These are phyloP conservation scores for Habroteleia sp. DNA, from an alignment of 2,888 invertebrate genomes.

Conservation along the genomic window DNA sequence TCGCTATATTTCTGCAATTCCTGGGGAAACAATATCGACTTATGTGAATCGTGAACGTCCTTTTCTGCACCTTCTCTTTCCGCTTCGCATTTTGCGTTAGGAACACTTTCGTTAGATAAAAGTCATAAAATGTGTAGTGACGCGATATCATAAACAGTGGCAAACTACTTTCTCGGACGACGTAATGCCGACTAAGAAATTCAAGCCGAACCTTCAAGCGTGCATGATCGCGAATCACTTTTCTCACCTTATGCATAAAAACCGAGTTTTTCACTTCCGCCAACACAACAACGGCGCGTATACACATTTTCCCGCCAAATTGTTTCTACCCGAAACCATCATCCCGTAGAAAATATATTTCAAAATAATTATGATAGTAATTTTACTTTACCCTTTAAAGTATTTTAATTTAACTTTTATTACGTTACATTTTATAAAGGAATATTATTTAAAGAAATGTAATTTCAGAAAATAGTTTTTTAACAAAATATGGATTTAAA, in stretches of 20 bases:
- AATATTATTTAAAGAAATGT: no score
- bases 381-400: no score
- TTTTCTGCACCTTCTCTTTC: slow-evolving; percentile 2
- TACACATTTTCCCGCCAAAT: slow-evolving; percentile 1
- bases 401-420: no score
- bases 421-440: no score
- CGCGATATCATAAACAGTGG: slow-evolving; percentile 51
- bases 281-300: slow-evolving; percentile 7
- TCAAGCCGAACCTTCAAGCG: slow-evolving; percentile 24
- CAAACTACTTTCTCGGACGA: slow-evolving; percentile 62
- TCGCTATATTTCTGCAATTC: no score
- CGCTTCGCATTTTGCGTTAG: slow-evolving; percentile 1
- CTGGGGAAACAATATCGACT: slow-evolving; percentile 9
- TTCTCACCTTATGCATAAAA: slow-evolving; percentile 33
- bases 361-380: no score
- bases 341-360: no score
- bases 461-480: no score
- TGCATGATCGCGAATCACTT: neutral
- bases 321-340: no score
- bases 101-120: slow-evolving; percentile 37
- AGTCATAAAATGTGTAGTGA: slow-evolving; percentile 33
- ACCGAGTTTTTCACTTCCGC: slow-evolving; percentile 23
- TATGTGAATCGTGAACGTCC: slow-evolving; percentile 5
- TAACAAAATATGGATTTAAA: no score
- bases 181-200: slow-evolving; percentile 53